Conservation (phyloP, 2,797 vertebrate species). For the Falco berigora region DNA sequence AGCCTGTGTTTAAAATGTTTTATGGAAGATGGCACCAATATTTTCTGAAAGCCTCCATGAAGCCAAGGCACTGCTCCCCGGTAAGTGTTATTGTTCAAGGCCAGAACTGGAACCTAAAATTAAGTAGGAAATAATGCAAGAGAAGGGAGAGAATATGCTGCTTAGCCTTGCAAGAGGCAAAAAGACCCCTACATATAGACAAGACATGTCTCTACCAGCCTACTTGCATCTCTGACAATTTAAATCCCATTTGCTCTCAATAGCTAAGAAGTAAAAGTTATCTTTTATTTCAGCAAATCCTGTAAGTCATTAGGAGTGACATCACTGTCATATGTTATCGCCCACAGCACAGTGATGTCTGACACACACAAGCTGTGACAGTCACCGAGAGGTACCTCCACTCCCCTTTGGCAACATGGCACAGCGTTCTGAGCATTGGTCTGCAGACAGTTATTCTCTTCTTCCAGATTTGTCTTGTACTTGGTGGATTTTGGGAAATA, state of each 20-base stretch:
- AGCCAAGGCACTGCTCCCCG: conserved; percentile 18
- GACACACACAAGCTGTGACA: neutral
- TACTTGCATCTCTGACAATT: neutral
- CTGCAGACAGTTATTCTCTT: neutral
- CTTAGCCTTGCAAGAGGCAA: neutral
- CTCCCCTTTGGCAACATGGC: neutral
- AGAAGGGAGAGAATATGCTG: neutral
- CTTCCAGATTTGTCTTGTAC: neutral
- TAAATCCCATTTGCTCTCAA: neutral
- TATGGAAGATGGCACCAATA: conserved; percentile 52
- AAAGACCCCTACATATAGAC: fast-evolving
- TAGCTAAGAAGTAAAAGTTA: neutral
- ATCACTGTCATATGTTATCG: neutral
- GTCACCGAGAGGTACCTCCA: too few relatives aligned
- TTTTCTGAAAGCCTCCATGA: conserved; percentile 47
- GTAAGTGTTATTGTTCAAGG: neutral
- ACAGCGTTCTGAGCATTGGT: neutral
- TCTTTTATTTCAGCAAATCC: neutral
- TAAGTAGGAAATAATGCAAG: neutral
- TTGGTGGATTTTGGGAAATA: neutral
- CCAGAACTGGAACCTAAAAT: neutral
- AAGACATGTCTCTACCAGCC: neutral
- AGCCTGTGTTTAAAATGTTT: conserved; percentile 67
- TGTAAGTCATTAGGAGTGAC: neutral
- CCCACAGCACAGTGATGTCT: neutral